Conservation (phyloP, 2,888 invertebrate species). For the Machimus rusticus region DNA sequence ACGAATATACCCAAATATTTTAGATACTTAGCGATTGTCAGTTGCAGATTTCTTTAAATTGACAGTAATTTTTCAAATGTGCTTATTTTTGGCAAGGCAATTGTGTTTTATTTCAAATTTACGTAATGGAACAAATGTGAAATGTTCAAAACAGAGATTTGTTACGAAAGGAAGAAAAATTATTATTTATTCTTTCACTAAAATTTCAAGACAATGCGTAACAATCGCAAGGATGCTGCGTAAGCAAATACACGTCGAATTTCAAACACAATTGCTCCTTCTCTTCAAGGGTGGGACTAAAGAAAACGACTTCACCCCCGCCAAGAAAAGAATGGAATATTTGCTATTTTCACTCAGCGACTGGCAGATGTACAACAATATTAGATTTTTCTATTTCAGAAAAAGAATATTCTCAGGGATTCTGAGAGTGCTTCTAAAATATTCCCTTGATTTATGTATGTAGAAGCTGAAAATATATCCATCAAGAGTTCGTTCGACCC, state of each 20-base stretch:
- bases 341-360: background rate
- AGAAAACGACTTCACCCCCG: background rate
- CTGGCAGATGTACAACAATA: background rate
- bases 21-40: background rate
- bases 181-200: background rate
- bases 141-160: background rate
- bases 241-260: background rate
- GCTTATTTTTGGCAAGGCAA: background rate
- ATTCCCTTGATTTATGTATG: background rate
- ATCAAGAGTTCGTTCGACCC: background rate
- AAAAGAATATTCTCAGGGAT: background rate
- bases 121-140: background rate
- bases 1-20: background rate
- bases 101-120: background rate
- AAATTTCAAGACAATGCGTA: background rate
- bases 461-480: background rate
- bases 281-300: background rate
- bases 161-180: background rate
- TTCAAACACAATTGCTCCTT: background rate
- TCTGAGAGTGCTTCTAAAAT: background rate
- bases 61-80: background rate
- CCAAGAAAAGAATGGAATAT: background rate
- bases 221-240: background rate
- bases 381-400: slow-evolving; percentile 5
- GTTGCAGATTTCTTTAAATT: background rate